A percentile compares a stretch with the other conserved stretches of the same genome.
These are phyloP conservation scores for Phenacoccus solenopsis DNA, from an alignment of 1,140 invertebrate genomes.

Conservation along the genomic window DNA sequence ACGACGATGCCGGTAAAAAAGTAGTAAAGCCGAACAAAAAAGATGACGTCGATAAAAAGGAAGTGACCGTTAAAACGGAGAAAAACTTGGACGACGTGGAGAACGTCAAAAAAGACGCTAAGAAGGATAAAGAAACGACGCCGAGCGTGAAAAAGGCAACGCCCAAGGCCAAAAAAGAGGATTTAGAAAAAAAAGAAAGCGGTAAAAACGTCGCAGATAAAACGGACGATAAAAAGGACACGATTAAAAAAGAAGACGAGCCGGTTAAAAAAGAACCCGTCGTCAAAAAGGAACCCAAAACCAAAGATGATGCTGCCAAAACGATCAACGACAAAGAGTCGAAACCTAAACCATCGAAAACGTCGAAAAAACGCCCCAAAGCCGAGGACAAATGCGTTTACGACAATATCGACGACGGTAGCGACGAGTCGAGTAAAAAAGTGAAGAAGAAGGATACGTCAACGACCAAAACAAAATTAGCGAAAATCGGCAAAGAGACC, in stretches of 20 bases:
- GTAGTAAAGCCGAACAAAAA: too few relatives aligned
- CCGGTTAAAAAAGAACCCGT: constrained; percentile 12
- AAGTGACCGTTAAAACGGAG: too few relatives aligned
- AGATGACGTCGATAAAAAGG: too few relatives aligned
- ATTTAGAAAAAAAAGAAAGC: not conserved
- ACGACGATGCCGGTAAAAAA: not conserved
- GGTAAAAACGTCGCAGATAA: constrained; percentile 15
- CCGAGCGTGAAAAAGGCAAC: not conserved
- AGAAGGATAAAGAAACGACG: constrained; percentile 21
- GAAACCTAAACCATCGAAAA: not conserved
- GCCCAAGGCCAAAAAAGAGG: not conserved
- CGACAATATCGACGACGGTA: constrained; percentile 20
- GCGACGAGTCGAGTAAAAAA: constrained; percentile 7
- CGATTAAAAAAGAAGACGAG: not conserved
- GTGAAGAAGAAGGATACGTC: constrained; percentile 9
- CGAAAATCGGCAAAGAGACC: constrained; percentile 8
- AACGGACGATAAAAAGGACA: constrained; percentile 7
- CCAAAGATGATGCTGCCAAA: constrained; percentile 6
- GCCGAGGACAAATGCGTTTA: constrained; percentile 7
- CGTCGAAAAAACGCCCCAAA: constrained; percentile 18
- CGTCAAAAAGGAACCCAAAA: constrained; percentile 12
- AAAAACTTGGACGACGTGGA: too few relatives aligned
- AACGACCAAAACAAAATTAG: not conserved
- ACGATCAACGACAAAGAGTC: not conserved
- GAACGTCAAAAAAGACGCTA: constrained; percentile 1